These are phyloP conservation scores for Fregetta grallaria DNA, from an alignment of 2,113 vertebrate species.

Conservation along the genomic window DNA sequence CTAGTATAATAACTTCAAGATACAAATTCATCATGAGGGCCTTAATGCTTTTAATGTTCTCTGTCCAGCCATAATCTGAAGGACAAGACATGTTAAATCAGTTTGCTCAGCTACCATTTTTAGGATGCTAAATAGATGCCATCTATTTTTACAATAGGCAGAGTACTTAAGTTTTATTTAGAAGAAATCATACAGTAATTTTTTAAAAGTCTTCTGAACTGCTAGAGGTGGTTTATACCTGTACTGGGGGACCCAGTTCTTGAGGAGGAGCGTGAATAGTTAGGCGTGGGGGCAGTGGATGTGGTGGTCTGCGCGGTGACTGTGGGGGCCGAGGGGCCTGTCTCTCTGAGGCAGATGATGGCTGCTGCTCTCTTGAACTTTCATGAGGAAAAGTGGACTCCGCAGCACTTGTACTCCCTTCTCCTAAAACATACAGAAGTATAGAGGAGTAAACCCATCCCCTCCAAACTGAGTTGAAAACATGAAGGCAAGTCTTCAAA, in stretches of 20 bases:
- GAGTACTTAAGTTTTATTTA: neutral
- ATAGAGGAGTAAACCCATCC: neutral
- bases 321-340: conserved; percentile 84
- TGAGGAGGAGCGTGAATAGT: conserved; percentile 91
- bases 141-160: neutral
- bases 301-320: conserved; percentile 85
- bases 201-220: accelerated
- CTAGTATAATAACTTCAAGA: neutral
- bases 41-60: neutral
- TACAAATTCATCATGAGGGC: neutral
- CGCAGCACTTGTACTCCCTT: conserved; percentile 72
- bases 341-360: conserved; percentile 83
- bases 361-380: conserved; percentile 83
- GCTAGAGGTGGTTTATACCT: conserved; percentile 65
- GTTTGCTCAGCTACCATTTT: neutral
- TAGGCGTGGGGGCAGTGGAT: conserved; percentile 85
- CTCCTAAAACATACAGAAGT: conserved; percentile 70
- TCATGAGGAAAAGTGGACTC: conserved; percentile 85
- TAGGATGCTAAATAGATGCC: neutral
- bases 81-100: neutral
- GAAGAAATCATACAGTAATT: neutral
- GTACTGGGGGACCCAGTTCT: conserved; percentile 87
- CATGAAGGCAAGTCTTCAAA: neutral
- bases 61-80: neutral
- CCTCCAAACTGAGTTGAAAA: neutral